A percentile compares a stretch with the other conserved stretches of the same genome.
phyloP scores from a whole-genome alignment of 1,140 invertebrate genomes.

The Atta cephalotes region DNA sequence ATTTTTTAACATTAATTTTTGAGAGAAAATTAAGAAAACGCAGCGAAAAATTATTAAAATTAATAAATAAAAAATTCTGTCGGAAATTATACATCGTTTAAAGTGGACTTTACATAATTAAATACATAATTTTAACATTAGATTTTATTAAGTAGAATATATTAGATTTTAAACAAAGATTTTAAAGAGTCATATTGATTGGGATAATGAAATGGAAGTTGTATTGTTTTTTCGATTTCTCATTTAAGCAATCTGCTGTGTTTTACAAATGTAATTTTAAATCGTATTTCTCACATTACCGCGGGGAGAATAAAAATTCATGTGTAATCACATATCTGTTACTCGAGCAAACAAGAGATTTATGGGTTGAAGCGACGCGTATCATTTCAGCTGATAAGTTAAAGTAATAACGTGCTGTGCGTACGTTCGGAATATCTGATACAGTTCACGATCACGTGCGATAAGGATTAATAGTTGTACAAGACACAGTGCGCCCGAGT shows the following conservation, averaged over 20 bases:
- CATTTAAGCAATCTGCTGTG: background rate
- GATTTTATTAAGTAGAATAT: background rate
- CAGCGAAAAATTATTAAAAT: too few relatives aligned
- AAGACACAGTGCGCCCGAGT: background rate
- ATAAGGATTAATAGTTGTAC: conserved; percentile 52
- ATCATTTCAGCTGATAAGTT: conserved; percentile 44
- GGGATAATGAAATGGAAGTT: background rate
- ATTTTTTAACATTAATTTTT: background rate
- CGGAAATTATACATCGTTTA: too few relatives aligned
- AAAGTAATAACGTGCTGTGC: conserved; percentile 22
- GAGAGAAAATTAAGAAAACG: background rate
- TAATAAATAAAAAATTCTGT: too few relatives aligned
- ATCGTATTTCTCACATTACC: conserved; percentile 6
- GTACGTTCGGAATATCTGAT: conserved; percentile 20
- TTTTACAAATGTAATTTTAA: conserved; percentile 10
- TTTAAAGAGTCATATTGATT: background rate
- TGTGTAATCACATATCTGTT: conserved; percentile 31
- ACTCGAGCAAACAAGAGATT: conserved; percentile 37
- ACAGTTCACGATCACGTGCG: conserved; percentile 31
- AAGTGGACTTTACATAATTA: background rate
- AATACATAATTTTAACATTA: conserved; percentile 3
- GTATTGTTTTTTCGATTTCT: background rate
- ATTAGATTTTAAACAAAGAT: background rate
- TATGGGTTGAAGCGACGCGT: background rate
- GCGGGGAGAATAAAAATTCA: conserved; percentile 22